Conservation (phyloP, 2,797 vertebrate genomes). For the Coranthus polyacanthus region DNA sequence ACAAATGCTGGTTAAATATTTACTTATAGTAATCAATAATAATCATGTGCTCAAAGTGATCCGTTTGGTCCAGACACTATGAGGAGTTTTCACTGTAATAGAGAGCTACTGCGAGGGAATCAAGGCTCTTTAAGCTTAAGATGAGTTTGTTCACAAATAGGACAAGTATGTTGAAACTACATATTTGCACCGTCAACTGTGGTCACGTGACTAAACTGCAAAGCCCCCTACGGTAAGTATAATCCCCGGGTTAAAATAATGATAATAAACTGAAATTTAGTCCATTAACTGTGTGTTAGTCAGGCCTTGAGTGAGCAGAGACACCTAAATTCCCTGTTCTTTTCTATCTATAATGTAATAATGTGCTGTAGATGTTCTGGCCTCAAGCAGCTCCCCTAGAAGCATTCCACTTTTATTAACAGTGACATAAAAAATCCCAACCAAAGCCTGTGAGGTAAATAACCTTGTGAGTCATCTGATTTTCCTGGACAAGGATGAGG, state of each 20-base stretch:
- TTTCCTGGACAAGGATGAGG: constrained; percentile 73
- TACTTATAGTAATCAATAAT: no score
- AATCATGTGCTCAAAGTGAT: no score
- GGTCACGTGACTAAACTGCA: not conserved
- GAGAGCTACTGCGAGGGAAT: no score
- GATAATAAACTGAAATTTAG: no score
- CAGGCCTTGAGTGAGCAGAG: not conserved
- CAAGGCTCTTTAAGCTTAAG: no score
- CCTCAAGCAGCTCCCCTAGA: constrained; percentile 3
- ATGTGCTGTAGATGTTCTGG: not conserved
- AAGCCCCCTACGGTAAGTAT: no score
- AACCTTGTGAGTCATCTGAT: constrained; percentile 62
- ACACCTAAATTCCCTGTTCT: not conserved
- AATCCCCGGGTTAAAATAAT: no score
- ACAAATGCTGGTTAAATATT: no score
- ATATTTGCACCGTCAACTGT: not conserved
- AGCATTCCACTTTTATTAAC: constrained; percentile 32
- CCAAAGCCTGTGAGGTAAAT: constrained; percentile 54
- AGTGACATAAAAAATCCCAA: constrained; percentile 23
- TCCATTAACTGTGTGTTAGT: no score
- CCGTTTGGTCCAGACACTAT: no score
- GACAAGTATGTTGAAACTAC: not conserved
- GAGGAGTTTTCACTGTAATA: no score
- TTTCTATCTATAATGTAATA: not conserved
- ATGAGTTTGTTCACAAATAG: not conserved